phyloP scores from a whole-genome alignment of 2,888 invertebrate genomes.

The Hirtodrosophila confusa region DNA sequence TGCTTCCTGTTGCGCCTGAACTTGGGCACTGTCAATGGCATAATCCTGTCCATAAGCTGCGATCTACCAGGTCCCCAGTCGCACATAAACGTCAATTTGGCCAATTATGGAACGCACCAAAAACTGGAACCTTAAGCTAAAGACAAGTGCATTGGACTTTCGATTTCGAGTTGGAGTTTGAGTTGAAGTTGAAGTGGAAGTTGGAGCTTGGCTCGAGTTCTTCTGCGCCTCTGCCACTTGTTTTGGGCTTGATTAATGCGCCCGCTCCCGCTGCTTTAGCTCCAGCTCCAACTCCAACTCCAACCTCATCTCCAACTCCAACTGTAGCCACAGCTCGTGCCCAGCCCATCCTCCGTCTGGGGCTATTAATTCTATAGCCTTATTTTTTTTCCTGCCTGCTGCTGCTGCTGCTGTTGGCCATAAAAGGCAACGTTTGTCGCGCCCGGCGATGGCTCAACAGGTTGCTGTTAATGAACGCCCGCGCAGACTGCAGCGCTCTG shows the following conservation, averaged over 20 bases:
- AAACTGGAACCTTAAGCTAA: conserved; percentile 39
- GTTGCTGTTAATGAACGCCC: conserved; percentile 78
- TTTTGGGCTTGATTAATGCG: conserved; percentile 72
- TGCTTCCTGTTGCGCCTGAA: conserved; percentile 66
- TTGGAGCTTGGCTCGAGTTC: conserved; percentile 17
- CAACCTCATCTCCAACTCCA: conserved; percentile 13
- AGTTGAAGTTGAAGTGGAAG: conserved; percentile 7
- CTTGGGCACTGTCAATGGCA: conserved; percentile 60
- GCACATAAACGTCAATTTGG: conserved; percentile 78
- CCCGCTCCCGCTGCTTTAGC: conserved; percentile 54
- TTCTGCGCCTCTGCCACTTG: conserved; percentile 60
- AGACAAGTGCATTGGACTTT: conserved; percentile 75
- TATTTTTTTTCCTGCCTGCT: conserved; percentile 14
- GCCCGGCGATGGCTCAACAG: conserved; percentile 69
- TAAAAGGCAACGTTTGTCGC: conserved; percentile 77
- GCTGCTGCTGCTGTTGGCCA: conserved; percentile 50
- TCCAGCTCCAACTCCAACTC: conserved; percentile 13
- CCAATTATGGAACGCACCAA: conserved; percentile 69
- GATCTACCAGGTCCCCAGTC: conserved; percentile 39
- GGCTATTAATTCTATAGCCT: conserved; percentile 70
- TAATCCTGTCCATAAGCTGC: conserved; percentile 62
- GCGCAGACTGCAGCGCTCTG: conserved; percentile 45
- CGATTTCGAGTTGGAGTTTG: conserved; percentile 62
- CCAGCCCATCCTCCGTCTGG: conserved; percentile 52
- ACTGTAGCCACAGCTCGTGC: conserved; percentile 51